Evolutionary conservation across 2,797 vertebrate genomes (phyloP).

Genomic region (Trichosurus vulpecula): DNA sequence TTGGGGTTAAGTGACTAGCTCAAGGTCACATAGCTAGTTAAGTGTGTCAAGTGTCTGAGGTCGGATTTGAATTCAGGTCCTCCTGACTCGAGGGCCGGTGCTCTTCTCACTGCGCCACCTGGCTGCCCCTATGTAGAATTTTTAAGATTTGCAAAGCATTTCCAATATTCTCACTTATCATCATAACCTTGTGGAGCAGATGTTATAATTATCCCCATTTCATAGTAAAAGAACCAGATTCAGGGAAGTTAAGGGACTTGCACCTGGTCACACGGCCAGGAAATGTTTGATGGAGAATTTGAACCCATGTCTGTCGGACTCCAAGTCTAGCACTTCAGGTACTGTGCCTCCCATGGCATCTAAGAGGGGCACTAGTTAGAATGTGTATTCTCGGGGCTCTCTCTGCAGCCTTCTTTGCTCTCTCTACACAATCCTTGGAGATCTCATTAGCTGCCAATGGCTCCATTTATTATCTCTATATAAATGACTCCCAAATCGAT

Average conservation of each 20-base stretch:
- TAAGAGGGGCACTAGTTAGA: not conserved
- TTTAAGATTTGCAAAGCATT: not conserved
- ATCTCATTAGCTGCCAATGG: not conserved
- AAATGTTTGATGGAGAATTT: not conserved
- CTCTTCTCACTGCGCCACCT: too few species aligned
- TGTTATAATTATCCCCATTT: not conserved
- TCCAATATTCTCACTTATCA: not conserved
- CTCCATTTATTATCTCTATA: not conserved
- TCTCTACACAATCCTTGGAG: not conserved
- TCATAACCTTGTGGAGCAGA: not conserved
- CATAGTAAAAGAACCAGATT: not conserved
- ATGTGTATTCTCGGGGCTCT: not conserved
- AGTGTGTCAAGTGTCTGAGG: too few species aligned
- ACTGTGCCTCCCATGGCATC: not conserved
- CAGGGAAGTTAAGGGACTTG: not conserved
- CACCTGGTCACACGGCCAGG: not conserved
- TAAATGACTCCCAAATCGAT: not conserved
- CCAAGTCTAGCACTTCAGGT: not conserved
- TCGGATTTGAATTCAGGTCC: too few species aligned
- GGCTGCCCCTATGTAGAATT: too few species aligned
- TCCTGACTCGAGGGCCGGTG: too few species aligned
- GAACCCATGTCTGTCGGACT: not conserved
- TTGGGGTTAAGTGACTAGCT: too few species aligned
- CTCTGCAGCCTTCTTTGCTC: not conserved
- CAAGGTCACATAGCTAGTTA: too few species aligned